Percentiles rank a stretch among this genome's conserved stretches.
Evolutionary conservation across 2,113 vertebrate genomes (phyloP).

Genomic region (Sciurus niger): DNA sequence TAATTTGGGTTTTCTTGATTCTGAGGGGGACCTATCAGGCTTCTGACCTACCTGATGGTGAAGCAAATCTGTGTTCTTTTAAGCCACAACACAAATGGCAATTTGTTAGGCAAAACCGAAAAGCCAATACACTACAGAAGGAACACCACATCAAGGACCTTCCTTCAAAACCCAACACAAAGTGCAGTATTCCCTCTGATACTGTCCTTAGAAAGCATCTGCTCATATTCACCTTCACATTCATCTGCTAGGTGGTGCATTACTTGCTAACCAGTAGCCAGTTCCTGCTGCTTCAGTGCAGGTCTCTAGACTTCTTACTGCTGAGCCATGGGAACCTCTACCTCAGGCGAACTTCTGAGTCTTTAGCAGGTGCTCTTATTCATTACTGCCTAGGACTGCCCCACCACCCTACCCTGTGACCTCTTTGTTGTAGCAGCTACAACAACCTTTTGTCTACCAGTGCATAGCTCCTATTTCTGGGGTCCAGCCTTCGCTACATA

Average conservation of each 20-base stretch:
- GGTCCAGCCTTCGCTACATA: neutral
- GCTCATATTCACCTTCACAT: rapidly evolving
- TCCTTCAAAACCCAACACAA: neutral
- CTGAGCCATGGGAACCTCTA: neutral
- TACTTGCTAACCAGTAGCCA: neutral
- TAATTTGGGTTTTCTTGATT: neutral
- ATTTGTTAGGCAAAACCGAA: neutral
- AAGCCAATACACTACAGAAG: neutral
- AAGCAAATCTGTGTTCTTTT: neutral
- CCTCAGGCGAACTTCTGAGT: neutral
- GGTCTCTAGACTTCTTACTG: neutral
- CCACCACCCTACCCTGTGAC: rapidly evolving
- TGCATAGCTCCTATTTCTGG: neutral
- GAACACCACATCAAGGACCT: neutral
- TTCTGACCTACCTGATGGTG: neutral
- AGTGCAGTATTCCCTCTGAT: no score
- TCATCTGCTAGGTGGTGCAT: neutral
- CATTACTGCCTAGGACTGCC: neutral
- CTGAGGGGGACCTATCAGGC: neutral
- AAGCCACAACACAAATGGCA: neutral
- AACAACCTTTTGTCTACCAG: neutral
- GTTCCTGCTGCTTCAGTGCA: neutral
- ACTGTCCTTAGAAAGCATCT: neutral
- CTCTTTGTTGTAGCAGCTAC: neutral
- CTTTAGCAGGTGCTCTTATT: neutral